These are phyloP conservation scores for Menura novaehollandiae DNA, from an alignment of 2,113 vertebrate genomes.

Conservation along the genomic window DNA sequence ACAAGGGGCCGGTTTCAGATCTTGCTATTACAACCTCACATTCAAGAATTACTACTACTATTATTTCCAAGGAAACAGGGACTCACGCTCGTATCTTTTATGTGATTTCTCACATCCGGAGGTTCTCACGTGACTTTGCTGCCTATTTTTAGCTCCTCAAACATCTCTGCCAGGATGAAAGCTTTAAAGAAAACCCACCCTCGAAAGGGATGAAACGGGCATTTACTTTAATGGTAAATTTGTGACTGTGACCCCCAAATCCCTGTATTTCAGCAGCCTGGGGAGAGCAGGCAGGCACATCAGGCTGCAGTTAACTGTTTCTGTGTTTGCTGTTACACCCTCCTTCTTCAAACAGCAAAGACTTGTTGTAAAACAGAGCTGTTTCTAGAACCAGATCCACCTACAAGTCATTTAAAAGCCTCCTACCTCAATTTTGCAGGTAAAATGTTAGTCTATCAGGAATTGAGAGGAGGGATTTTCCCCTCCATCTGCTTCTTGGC, in stretches of 20 bases:
- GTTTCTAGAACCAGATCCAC: slow-evolving; percentile 49
- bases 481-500: not conserved
- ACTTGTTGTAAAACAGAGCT: slow-evolving; percentile 38
- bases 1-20: not conserved
- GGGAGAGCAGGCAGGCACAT: not conserved
- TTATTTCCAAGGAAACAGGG: slow-evolving; percentile 73
- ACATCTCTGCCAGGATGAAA: slow-evolving; percentile 54
- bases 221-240: not conserved
- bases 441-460: slow-evolving; percentile 39
- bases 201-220: slow-evolving; percentile 9
- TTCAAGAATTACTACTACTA: slow-evolving; percentile 67
- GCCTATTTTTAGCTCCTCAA: slow-evolving; percentile 71
- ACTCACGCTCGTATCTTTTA: slow-evolving; percentile 54
- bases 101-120: slow-evolving; percentile 66
- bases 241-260: not conserved
- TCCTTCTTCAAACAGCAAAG: slow-evolving; percentile 7
- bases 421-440: slow-evolving; percentile 18
- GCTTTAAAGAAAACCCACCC: slow-evolving; percentile 57
- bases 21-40: not conserved
- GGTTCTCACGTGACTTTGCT: slow-evolving; percentile 62
- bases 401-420: slow-evolving; percentile 36
- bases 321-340: slow-evolving; percentile 13
- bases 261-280: not conserved
- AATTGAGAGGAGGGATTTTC: not conserved
- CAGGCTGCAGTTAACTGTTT: not conserved